Evolutionary conservation across 2,888 invertebrate species (phyloP).

Genomic region (Eristalis pertinax): DNA sequence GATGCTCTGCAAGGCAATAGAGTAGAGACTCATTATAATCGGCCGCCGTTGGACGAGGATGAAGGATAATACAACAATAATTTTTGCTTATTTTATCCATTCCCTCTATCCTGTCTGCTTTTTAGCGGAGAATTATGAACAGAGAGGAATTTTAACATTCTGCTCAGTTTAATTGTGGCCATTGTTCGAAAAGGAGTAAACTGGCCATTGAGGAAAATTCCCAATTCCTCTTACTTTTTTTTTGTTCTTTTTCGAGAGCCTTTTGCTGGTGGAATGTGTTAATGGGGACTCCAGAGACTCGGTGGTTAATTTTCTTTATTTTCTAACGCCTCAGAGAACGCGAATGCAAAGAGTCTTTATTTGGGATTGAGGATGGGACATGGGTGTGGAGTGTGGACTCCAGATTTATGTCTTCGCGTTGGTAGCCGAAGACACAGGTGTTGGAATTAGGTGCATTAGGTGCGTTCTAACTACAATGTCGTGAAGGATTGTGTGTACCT

Average conservation of each 20-base stretch:
- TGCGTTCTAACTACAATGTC: no score
- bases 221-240: not conserved
- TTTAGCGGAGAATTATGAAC: slow-evolving; percentile 9
- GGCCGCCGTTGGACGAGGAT: slow-evolving; percentile 22
- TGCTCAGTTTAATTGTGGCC: slow-evolving; percentile 35
- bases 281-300: slow-evolving; percentile 17
- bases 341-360: not conserved
- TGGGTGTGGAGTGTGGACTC: not conserved
- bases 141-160: slow-evolving; percentile 16
- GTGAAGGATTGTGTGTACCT: no score
- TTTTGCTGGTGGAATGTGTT: slow-evolving; percentile 4
- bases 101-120: slow-evolving; percentile 23
- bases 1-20: slow-evolving; percentile 34
- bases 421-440: no score
- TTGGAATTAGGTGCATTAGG: no score
- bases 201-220: not conserved
- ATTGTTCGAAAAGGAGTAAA: slow-evolving; percentile 13
- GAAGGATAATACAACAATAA: slow-evolving; percentile 53
- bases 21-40: slow-evolving; percentile 59
- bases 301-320: not conserved
- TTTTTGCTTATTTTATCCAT: slow-evolving; percentile 43
- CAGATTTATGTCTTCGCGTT: not conserved
- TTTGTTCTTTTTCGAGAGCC: not conserved
- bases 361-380: not conserved
- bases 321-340: not conserved